Conservation (phyloP, 2,113 vertebrate species). For the Clarias macrocephalus region DNA sequence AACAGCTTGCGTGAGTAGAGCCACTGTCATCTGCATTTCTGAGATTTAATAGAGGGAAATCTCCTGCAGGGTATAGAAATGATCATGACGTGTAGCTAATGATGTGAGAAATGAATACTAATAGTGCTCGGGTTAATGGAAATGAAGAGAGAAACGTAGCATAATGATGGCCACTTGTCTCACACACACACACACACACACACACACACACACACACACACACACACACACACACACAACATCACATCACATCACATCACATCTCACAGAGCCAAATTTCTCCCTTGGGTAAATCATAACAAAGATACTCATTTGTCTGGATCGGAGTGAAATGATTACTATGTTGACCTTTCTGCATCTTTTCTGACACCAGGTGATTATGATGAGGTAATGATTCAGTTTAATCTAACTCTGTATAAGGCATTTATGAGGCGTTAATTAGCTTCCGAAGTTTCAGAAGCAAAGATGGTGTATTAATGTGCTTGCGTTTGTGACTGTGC, state of each 20-base stretch:
- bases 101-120: constrained; percentile 22
- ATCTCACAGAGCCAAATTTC: neutral
- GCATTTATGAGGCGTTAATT: neutral
- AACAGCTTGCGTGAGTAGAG: neutral
- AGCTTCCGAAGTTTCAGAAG: neutral
- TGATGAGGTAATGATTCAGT: neutral
- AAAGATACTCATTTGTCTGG: neutral
- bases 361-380: neutral
- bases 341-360: neutral
- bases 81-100: constrained; percentile 14
- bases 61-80: neutral
- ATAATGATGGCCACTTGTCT: neutral
- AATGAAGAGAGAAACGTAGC: neutral
- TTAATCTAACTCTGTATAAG: neutral
- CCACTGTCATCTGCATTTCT: neutral
- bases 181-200: neutral
- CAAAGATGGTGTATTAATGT: neutral
- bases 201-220: neutral
- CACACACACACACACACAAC: neutral
- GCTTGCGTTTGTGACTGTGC: neutral
- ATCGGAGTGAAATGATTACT: neutral
- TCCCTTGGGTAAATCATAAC: neutral
- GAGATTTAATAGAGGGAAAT: neutral
- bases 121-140: neutral
- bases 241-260: too few relatives aligned